phyloP scores from a whole-genome alignment of 2,888 invertebrate genomes.

The Hypselothyrea guttata region DNA sequence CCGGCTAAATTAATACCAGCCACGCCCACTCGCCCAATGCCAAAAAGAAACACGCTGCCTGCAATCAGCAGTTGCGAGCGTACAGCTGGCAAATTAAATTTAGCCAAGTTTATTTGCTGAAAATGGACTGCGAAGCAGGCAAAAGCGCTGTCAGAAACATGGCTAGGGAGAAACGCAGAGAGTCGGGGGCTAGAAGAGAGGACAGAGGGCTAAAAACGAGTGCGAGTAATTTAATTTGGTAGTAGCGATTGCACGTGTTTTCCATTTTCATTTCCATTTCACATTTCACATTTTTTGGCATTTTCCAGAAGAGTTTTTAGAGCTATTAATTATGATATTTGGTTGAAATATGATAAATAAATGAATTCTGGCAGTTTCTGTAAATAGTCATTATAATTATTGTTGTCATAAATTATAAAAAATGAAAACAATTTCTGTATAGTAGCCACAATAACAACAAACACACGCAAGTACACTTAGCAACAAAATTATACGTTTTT shows the following conservation, averaged over 20 bases:
- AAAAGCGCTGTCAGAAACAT: not conserved
- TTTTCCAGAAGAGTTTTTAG: slow-evolving; percentile 11
- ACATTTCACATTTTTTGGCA: not conserved
- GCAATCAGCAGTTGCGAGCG: slow-evolving; percentile 21
- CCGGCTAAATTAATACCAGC: slow-evolving; percentile 25
- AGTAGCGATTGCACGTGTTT: slow-evolving; percentile 40
- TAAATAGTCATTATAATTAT: slow-evolving; percentile 74
- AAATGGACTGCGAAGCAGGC: slow-evolving; percentile 18
- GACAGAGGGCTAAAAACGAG: not conserved
- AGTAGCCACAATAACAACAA: slow-evolving; percentile 10
- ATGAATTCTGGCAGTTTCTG: slow-evolving; percentile 27
- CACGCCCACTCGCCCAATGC: slow-evolving; percentile 11
- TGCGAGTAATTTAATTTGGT: slow-evolving; percentile 32
- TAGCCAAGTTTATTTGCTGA: slow-evolving; percentile 40
- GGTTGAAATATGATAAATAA: not conserved
- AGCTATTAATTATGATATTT: slow-evolving; percentile 18
- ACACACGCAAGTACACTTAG: slow-evolving; percentile 10
- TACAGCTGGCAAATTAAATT: slow-evolving; percentile 36
- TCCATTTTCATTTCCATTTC: slow-evolving; percentile 14
- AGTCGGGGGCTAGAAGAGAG: not conserved
- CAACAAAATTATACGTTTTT: slow-evolving; percentile 43
- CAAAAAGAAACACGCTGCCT: not conserved
- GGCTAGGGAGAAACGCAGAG: not conserved
- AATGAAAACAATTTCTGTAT: slow-evolving; percentile 21
- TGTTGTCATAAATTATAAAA: too few relatives aligned